These are phyloP conservation scores for Hippoglossus hippoglossus DNA, from an alignment of 2,797 vertebrate genomes.

Conservation along the genomic window DNA sequence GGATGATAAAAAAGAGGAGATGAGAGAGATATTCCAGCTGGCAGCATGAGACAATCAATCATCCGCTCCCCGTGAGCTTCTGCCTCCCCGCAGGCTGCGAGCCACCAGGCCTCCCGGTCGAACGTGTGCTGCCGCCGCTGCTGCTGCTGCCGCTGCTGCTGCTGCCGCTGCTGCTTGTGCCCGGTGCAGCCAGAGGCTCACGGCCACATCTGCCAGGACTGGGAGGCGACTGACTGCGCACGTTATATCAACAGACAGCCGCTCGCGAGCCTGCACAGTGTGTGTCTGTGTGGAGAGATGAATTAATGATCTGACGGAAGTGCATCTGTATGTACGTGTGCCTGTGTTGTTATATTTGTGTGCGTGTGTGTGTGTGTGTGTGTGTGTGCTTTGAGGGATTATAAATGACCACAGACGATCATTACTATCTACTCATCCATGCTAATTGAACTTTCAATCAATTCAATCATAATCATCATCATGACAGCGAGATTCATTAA, in stretches of 20 bases:
- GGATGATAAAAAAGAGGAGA: constrained; percentile 57
- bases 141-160: constrained; percentile 16
- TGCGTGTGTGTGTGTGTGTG: constrained; percentile 2
- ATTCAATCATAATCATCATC: constrained; percentile 13
- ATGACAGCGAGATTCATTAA: constrained; percentile 44
- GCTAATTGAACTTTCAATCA: constrained; percentile 41
- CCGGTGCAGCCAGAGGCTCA: constrained; percentile 45
- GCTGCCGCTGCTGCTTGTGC: constrained; percentile 26
- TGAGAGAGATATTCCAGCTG: constrained; percentile 72
- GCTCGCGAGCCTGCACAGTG: constrained; percentile 40
- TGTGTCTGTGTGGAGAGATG: constrained; percentile 18
- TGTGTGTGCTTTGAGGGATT: constrained; percentile 20
- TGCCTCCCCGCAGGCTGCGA: constrained; percentile 43
- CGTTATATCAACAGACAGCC: constrained; percentile 65
- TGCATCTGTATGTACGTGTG: constrained; percentile 1
- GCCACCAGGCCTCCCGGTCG: constrained; percentile 36
- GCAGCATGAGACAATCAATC: constrained; percentile 73
- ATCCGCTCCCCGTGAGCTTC: constrained; percentile 51
- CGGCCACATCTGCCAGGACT: constrained; percentile 65
- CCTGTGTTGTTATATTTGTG: background rate
- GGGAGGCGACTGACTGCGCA: constrained; percentile 64
- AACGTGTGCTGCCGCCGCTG: background rate
- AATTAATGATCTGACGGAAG: constrained; percentile 48
- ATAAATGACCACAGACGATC: constrained; percentile 9
- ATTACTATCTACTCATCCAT: constrained; percentile 19